Base-by-base conservation (phyloP, 2,113 vertebrate species). In the Microtus pennsylvanicus region DNA sequence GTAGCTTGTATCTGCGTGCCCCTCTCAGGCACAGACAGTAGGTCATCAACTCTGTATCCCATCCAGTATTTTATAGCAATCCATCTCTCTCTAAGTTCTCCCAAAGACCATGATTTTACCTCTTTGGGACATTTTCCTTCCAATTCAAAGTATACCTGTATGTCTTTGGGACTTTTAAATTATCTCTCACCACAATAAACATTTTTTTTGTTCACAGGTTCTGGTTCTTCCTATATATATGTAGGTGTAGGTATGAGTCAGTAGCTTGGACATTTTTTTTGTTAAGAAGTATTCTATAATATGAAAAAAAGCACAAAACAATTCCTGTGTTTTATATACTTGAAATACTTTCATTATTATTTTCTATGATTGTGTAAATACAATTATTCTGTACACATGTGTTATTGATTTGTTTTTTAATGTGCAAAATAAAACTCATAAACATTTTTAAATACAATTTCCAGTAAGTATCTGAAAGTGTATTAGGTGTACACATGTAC, bases 401-500 rank as follows among this genome's bases (percentile, higher is more conserved):
- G 33, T 89, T 87, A 78, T 45, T 9, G 92, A 83, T 6, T 78
- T 92, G 77, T 33, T 85, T 83, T 81, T 85, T 74, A 87, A 77
- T 81, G 76, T 14, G 50, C 70, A 80, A 80, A 89, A 47, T 55
- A 47, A 89, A 91, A 17, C 26, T 7, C 8, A n/a, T 33, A 22
- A 47, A 8, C 7, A 45, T 45, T 45, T 45, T 45, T 45, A 3
- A 90, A 75, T 89, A 61, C 3, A 45, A 45, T 75, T 47, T 89
- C 65, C 80, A 2, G 10, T 50, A 30, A 17, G 3, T 3, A 63
- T 85, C 33, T 91, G 35, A 69, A 91, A 85, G 0, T 86, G 21
- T 42, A 47, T 63, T 42, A 52, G 3, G 11, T 26, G 5, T 93
- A 47, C 22, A 82, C 63, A 17, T 72, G 28, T 16, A 28, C 19